A percentile compares a stretch with the other conserved stretches of the same genome.
Conservation (phyloP, 1,140 invertebrate species). For the Philopotamus ludificatus region DNA sequence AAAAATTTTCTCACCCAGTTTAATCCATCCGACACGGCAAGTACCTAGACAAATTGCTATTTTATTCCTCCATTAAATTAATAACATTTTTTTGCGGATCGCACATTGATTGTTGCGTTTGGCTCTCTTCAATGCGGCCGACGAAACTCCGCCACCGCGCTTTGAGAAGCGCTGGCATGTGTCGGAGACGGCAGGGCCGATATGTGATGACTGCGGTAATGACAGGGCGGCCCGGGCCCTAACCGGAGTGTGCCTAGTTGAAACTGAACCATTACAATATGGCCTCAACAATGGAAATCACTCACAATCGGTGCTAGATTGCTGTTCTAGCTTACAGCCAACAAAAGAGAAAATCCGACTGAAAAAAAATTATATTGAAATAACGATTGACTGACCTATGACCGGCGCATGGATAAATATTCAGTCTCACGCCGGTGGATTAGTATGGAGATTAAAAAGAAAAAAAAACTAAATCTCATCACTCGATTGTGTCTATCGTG, state of each 20-base stretch:
- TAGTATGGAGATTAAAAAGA: no score
- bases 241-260: conserved; percentile 30
- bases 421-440: no score
- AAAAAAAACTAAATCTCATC: no score
- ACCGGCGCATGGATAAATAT: no score
- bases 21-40: no score
- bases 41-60: no score
- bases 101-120: not conserved
- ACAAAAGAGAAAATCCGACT: conserved; percentile 21
- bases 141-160: not conserved
- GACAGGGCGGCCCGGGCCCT: conserved; percentile 32
- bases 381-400: no score
- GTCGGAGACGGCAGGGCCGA: conserved; percentile 9
- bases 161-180: conserved; percentile 9
- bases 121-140: not conserved
- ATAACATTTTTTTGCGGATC: no score
- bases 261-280: conserved; percentile 18
- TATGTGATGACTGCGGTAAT: conserved; percentile 38
- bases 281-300: conserved; percentile 16
- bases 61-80: no score
- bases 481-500: no score
- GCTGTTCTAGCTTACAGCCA: conserved; percentile 4
- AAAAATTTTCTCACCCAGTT: no score
- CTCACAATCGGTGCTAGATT: conserved; percentile 17
- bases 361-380: no score